phyloP scores from a whole-genome alignment of 2,888 invertebrate genomes.

The Tromatobia lineatoria region DNA sequence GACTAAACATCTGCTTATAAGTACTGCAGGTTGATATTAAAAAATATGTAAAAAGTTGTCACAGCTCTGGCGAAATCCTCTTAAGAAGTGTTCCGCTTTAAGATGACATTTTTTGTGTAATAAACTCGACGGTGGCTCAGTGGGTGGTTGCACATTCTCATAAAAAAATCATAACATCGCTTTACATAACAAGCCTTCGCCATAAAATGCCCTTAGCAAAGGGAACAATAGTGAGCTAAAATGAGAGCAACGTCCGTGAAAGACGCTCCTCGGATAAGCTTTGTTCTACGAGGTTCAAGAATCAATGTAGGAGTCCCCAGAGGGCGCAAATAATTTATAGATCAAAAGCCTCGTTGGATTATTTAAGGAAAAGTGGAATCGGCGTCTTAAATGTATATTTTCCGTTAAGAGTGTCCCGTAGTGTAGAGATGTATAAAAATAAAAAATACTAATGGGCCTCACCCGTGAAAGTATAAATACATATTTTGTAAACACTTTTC shows the following conservation, averaged over 20 bases:
- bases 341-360: slow-evolving; percentile 60
- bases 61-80: not conserved
- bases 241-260: slow-evolving; percentile 62
- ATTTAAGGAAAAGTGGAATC: slow-evolving; percentile 18
- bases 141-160: slow-evolving; percentile 11
- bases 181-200: slow-evolving; percentile 55
- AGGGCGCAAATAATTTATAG: slow-evolving; percentile 48
- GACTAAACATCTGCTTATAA: too few relatives aligned
- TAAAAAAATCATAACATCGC: slow-evolving; percentile 17
- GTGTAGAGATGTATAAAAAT: not conserved
- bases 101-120: slow-evolving; percentile 10
- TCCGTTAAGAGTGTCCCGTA: not conserved
- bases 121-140: not conserved
- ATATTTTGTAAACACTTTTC: not conserved
- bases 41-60: too few relatives aligned
- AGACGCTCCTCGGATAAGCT: slow-evolving; percentile 29
- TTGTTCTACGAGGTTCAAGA: slow-evolving; percentile 57
- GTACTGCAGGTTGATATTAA: too few relatives aligned
- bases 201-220: slow-evolving; percentile 32
- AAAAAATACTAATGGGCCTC: not conserved
- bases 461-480: not conserved
- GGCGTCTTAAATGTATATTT: not conserved
- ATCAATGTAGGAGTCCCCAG: slow-evolving; percentile 50
- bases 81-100: slow-evolving; percentile 11
- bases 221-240: slow-evolving; percentile 61